These are phyloP conservation scores for Rafetus swinhoei DNA, from an alignment of 2,113 vertebrate species.

Conservation along the genomic window DNA sequence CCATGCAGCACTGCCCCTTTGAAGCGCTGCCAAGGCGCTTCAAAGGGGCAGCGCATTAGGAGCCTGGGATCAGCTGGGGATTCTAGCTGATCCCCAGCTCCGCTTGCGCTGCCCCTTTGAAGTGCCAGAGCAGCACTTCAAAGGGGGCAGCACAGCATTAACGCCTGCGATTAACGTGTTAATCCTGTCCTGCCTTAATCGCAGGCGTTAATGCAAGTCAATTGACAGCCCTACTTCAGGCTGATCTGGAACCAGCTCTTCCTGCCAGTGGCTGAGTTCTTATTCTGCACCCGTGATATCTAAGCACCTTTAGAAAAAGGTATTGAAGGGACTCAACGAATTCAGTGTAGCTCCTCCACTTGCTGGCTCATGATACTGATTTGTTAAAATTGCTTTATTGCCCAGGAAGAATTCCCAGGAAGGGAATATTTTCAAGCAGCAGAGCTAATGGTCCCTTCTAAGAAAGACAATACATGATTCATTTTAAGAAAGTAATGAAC, in stretches of 20 bases:
- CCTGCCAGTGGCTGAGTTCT: not conserved
- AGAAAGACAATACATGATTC: not conserved
- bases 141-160: too few relatives aligned
- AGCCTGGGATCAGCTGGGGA: too few relatives aligned
- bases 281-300: not conserved
- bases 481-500: not conserved
- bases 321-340: not conserved
- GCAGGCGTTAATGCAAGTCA: too few relatives aligned
- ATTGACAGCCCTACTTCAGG: too few relatives aligned
- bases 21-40: too few relatives aligned
- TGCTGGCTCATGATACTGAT: not conserved
- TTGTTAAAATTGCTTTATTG: not conserved
- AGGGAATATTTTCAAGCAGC: not conserved
- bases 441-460: not conserved
- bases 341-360: not conserved
- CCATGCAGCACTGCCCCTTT: too few relatives aligned
- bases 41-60: too few relatives aligned
- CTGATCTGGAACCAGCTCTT: accelerated
- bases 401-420: not conserved
- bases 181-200: too few relatives aligned
- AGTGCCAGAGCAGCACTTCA: too few relatives aligned
- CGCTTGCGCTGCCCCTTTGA: too few relatives aligned
- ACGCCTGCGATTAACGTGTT: too few relatives aligned
- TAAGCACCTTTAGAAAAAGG: not conserved
- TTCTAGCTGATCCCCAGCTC: too few relatives aligned